Evolutionary conservation across 2,888 invertebrate species (phyloP).

Genomic region (Drosophila maculinotata): DNA sequence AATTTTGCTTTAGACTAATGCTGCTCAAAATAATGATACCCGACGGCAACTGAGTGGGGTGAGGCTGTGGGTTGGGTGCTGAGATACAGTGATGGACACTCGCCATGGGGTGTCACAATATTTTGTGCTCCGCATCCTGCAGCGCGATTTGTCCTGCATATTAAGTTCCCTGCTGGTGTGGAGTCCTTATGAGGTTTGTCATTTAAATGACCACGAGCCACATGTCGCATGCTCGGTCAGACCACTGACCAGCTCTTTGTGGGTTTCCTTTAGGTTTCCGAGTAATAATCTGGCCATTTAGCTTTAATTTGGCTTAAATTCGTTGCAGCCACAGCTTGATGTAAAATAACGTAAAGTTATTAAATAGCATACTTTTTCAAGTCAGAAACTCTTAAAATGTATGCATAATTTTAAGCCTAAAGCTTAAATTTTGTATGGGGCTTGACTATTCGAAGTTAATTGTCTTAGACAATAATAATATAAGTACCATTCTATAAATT

Average conservation of each 20-base stretch:
- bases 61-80: not conserved
- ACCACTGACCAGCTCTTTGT: constrained; percentile 4
- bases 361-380: too few relatives aligned
- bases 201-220: constrained; percentile 39
- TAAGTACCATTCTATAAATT: not conserved
- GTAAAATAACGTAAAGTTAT: too few relatives aligned
- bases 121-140: constrained; percentile 43
- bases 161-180: constrained; percentile 55
- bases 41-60: constrained; percentile 4
- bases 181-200: constrained; percentile 35
- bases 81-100: constrained; percentile 14
- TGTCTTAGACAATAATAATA: not conserved
- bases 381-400: too few relatives aligned
- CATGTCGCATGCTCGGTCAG: constrained; percentile 9
- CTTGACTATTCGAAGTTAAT: not conserved
- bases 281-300: too few relatives aligned
- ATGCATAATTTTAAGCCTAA: not conserved
- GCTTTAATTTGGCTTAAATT: too few relatives aligned
- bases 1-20: constrained; percentile 40
- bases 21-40: constrained; percentile 47
- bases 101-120: constrained; percentile 35
- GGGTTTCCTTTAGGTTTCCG: constrained; percentile 6
- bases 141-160: constrained; percentile 69
- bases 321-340: too few relatives aligned
- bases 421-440: not conserved